phyloP scores from a whole-genome alignment of 1,140 invertebrate genomes.

The Pseudachorutes palmiensis region DNA sequence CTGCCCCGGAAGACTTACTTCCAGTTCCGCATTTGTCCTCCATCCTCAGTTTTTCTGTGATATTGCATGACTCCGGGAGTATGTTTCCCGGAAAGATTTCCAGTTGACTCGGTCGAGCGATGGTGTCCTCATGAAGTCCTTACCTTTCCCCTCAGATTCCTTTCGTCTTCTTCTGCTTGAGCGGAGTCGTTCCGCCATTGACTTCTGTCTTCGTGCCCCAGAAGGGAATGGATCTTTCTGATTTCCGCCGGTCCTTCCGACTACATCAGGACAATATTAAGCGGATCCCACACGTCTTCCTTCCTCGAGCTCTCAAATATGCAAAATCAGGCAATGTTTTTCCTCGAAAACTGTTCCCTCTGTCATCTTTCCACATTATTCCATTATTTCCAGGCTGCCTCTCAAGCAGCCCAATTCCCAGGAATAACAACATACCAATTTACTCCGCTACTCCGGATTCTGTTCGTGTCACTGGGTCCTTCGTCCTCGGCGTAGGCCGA shows the following conservation, averaged over 20 bases:
- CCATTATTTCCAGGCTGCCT: neutral
- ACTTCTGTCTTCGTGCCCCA: neutral
- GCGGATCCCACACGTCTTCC: neutral
- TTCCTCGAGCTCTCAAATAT: constrained; percentile 2
- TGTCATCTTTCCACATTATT: neutral
- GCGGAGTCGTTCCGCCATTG: neutral
- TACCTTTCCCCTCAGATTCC: too few species aligned
- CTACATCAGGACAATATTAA: neutral
- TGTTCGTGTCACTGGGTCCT: neutral
- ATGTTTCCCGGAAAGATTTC: too few species aligned
- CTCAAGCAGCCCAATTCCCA: neutral
- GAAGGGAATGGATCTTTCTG: neutral
- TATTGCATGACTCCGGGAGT: too few species aligned
- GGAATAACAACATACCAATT: neutral
- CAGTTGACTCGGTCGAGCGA: too few species aligned
- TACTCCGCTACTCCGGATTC: neutral
- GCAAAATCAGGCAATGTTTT: constrained; percentile 9
- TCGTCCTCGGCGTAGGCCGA: too few species aligned
- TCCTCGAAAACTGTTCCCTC: neutral
- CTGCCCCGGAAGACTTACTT: too few species aligned
- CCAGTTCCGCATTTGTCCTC: too few species aligned
- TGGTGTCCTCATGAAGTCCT: too few species aligned
- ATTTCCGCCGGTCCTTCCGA: neutral
- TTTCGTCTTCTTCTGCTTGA: neutral
- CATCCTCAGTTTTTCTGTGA: too few species aligned